Percentiles rank a stretch among this genome's conserved stretches.
Evolutionary conservation across 2,113 vertebrate species (phyloP).

Genomic region (Phyllopteryx taeniolatus): DNA sequence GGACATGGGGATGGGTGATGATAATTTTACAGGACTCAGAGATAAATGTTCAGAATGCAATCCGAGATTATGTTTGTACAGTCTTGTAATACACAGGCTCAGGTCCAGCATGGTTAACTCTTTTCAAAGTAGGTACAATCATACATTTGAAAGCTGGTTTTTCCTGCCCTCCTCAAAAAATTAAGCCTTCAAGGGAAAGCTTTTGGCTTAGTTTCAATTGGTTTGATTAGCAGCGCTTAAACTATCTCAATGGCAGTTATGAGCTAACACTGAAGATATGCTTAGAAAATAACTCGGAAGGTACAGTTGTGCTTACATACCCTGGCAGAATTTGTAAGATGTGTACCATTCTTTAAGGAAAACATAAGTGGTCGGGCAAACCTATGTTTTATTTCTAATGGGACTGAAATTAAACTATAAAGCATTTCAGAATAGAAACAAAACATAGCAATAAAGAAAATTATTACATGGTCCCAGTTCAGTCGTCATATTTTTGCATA

Average conservation of each 20-base stretch:
- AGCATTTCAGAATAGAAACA: neutral
- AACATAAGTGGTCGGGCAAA: neutral
- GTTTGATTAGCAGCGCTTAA: neutral
- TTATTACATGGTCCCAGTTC: neutral
- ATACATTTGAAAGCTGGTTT: constrained; percentile 12
- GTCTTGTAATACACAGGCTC: constrained; percentile 28
- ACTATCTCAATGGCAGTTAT: constrained; percentile 15
- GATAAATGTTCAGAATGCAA: constrained; percentile 52
- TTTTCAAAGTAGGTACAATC: constrained; percentile 2
- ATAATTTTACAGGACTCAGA: constrained; percentile 51
- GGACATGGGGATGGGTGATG: constrained; percentile 43
- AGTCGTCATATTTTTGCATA: neutral
- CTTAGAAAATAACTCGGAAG: neutral
- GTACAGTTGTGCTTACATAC: neutral
- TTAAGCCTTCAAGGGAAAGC: too few species aligned
- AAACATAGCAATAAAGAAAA: neutral
- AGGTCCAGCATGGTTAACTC: constrained; percentile 14
- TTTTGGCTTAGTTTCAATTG: neutral
- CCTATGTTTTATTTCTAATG: neutral
- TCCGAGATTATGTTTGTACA: constrained; percentile 19
- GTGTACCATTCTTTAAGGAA: neutral
- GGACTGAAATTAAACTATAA: neutral
- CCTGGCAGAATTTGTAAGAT: neutral
- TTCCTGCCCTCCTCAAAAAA: neutral
- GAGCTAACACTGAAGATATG: constrained; percentile 12